These are phyloP conservation scores for Coryphaenoides rupestris DNA, from an alignment of 2,113 vertebrate species.

Conservation along the genomic window DNA sequence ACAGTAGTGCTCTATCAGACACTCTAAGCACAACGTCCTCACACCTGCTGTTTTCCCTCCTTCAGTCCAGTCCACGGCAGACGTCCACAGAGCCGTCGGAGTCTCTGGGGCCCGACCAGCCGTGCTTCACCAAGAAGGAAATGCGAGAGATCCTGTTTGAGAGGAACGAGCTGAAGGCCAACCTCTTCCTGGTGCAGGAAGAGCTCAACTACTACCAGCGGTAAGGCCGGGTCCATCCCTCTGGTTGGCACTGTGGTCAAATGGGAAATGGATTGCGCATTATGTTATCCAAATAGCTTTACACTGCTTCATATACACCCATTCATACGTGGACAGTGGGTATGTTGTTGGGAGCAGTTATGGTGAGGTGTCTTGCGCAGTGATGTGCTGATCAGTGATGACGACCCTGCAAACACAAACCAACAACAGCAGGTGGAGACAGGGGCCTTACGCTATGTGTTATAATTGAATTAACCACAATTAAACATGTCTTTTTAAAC, in stretches of 20 bases:
- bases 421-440: no score
- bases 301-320: no score
- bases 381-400: no score
- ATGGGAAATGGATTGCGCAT: no score
- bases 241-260: no score
- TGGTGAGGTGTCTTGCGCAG: no score
- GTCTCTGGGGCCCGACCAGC: slow-evolving; percentile 61
- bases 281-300: no score
- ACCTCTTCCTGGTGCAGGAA: slow-evolving; percentile 92
- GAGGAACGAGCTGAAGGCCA: slow-evolving; percentile 92
- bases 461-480: background rate
- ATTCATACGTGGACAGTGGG: no score
- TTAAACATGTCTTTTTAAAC: background rate
- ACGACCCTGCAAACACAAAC: no score
- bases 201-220: slow-evolving; percentile 91
- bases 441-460: no score
- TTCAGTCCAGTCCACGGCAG: slow-evolving; percentile 45
- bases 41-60: slow-evolving; percentile 1
- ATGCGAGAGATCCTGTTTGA: slow-evolving; percentile 89
- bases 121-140: slow-evolving; percentile 87
- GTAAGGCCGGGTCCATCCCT: slow-evolving; percentile 67
- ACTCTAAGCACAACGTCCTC: background rate
- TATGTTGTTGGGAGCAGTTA: no score
- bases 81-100: slow-evolving; percentile 28
- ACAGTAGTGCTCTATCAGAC: no score